phyloP scores from a whole-genome alignment of 1,140 invertebrate genomes.

The Ptiloglossa arizonensis region DNA sequence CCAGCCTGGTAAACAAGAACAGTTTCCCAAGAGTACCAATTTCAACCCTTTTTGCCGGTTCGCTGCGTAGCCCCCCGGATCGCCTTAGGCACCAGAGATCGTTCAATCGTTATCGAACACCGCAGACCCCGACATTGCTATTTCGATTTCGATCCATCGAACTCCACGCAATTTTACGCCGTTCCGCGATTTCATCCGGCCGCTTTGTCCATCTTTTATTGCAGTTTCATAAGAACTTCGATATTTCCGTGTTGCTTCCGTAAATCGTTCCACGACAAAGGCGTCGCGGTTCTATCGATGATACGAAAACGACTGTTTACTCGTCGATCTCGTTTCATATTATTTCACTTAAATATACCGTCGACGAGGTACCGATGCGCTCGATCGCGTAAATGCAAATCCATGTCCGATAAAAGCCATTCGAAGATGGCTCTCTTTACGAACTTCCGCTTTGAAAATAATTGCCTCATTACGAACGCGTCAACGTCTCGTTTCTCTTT shows the following conservation, averaged over 20 bases:
- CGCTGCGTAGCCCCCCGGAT: neutral
- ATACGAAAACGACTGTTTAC: no score
- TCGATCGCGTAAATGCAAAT: no score
- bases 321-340: no score
- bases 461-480: neutral
- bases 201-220: constrained; percentile 9
- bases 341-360: no score
- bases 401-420: no score
- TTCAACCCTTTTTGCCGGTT: neutral
- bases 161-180: constrained; percentile 6
- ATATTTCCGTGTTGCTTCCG: neutral
- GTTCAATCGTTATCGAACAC: constrained; percentile 38
- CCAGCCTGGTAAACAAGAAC: neutral
- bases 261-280: neutral
- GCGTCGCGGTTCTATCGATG: neutral
- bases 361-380: no score
- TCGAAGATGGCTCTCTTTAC: neutral
- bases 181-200: neutral
- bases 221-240: neutral
- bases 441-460: neutral
- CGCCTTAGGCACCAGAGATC: constrained; percentile 19
- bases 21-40: neutral
- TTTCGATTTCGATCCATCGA: constrained; percentile 15
- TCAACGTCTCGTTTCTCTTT: no score
- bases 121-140: constrained; percentile 3